Conservation (phyloP, 2,113 vertebrate species). For the Sphyrna mokarran region DNA sequence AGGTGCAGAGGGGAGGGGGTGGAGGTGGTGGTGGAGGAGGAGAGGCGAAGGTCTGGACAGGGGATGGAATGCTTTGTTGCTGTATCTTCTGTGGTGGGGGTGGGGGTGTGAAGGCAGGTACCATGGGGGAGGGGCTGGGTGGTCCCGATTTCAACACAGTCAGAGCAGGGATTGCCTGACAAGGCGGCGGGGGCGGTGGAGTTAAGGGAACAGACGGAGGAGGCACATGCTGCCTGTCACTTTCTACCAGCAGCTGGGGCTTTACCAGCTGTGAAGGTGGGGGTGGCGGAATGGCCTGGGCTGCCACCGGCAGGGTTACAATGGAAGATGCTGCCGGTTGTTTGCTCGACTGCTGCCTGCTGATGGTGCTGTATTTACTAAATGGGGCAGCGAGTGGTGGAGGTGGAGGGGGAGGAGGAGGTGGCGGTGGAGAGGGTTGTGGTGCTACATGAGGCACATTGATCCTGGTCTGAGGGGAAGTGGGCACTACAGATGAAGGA, state of each 20-base stretch:
- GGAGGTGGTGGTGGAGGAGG: slow-evolving; percentile 47
- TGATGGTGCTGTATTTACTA: slow-evolving; percentile 82
- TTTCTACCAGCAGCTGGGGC: slow-evolving; percentile 61
- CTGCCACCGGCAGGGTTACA: slow-evolving; percentile 47
- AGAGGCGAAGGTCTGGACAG: slow-evolving; percentile 49
- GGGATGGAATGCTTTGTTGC: slow-evolving; percentile 38
- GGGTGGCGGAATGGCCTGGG: slow-evolving; percentile 38
- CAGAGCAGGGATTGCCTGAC: slow-evolving; percentile 71
- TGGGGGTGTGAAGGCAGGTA: slow-evolving; percentile 60
- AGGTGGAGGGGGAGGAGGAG: slow-evolving; percentile 57
- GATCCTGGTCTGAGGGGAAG: slow-evolving; percentile 61
- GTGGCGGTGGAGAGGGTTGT: slow-evolving; percentile 64
- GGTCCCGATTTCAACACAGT: slow-evolving; percentile 60
- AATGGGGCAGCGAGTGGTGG: slow-evolving; percentile 43
- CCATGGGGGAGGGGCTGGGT: slow-evolving; percentile 51
- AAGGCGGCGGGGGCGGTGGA: slow-evolving; percentile 58
- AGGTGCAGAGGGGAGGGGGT: slow-evolving; percentile 60
- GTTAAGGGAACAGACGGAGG: slow-evolving; percentile 60
- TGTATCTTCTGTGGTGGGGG: slow-evolving; percentile 49
- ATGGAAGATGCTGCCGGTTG: slow-evolving; percentile 53
- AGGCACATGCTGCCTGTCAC: slow-evolving; percentile 59
- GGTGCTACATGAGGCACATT: slow-evolving; percentile 54
- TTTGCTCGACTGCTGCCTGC: slow-evolving; percentile 65
- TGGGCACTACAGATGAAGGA: slow-evolving; percentile 61
- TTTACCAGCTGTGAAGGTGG: slow-evolving; percentile 47